Evolutionary conservation across 2,113 vertebrate genomes (phyloP).

Genomic region (Pomatostomus ruficeps): DNA sequence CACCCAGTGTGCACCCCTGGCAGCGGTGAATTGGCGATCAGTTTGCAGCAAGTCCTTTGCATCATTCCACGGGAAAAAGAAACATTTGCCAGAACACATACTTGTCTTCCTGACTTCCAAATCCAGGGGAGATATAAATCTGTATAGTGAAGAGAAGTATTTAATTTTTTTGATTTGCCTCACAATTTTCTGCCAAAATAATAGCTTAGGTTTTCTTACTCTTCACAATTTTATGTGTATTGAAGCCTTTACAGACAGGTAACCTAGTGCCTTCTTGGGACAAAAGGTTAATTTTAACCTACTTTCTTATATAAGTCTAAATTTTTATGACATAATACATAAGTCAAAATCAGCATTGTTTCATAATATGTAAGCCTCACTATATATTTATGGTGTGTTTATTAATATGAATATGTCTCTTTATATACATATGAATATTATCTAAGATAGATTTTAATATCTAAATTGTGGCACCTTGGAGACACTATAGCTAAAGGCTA

Average conservation of each 20-base stretch:
- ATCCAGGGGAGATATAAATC: slow-evolving; percentile 18
- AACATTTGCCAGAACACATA: slow-evolving; percentile 21
- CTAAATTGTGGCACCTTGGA: background rate
- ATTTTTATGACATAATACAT: background rate
- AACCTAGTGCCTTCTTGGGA: background rate
- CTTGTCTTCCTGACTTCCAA: slow-evolving; percentile 37
- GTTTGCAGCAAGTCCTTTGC: background rate
- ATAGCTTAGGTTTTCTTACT: background rate
- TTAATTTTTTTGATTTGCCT: background rate
- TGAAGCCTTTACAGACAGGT: background rate
- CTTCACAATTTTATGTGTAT: background rate
- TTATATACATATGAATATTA: background rate
- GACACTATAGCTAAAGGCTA: background rate
- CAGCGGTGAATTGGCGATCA: background rate
- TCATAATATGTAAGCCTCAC: background rate
- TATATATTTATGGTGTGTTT: background rate
- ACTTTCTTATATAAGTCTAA: background rate
- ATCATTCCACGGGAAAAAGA: slow-evolving; percentile 17
- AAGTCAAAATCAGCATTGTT: background rate
- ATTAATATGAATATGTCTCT: background rate
- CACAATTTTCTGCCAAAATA: background rate
- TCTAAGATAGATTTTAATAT: background rate
- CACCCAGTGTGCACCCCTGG: background rate
- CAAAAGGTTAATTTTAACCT: background rate
- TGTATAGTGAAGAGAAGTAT: background rate